These are phyloP conservation scores for Psittacula echo DNA, from an alignment of 2,797 vertebrate genomes.

Conservation along the genomic window DNA sequence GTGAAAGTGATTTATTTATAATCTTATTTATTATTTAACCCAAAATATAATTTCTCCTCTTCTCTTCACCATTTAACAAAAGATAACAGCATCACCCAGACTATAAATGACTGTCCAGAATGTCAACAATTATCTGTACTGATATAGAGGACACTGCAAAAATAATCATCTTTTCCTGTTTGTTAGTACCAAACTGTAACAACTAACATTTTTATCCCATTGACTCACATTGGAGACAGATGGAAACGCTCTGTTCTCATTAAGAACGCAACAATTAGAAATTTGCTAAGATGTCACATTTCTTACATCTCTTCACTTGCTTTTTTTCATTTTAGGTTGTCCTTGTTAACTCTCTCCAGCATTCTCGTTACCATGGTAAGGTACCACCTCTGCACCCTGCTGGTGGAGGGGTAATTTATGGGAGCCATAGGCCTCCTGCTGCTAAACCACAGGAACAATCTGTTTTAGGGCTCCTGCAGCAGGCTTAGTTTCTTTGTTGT, in stretches of 20 bases:
- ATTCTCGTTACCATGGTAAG: not conserved
- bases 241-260: slow-evolving; percentile 1
- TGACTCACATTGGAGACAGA: slow-evolving; percentile 20
- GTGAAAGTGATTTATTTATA: not conserved
- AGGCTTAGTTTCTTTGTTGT: not conserved
- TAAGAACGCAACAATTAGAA: not conserved
- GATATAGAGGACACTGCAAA: not conserved
- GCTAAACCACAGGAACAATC: not conserved
- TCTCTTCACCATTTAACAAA: not conserved
- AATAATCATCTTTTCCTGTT: not conserved
- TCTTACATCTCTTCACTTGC: not conserved
- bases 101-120: not conserved
- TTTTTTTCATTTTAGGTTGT: not conserved
- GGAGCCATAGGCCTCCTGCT: not conserved
- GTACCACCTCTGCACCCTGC: not conserved
- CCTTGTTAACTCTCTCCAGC: not conserved
- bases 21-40: slow-evolving; percentile 2
- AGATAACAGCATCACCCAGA: not conserved
- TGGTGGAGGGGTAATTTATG: slow-evolving; percentile 1
- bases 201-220: not conserved
- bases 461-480: not conserved
- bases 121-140: not conserved
- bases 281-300: not conserved
- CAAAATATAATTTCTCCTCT: not conserved
- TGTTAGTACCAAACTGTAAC: not conserved